Conservation (phyloP, 2,888 invertebrate species). For the Electrophaes corylata region DNA sequence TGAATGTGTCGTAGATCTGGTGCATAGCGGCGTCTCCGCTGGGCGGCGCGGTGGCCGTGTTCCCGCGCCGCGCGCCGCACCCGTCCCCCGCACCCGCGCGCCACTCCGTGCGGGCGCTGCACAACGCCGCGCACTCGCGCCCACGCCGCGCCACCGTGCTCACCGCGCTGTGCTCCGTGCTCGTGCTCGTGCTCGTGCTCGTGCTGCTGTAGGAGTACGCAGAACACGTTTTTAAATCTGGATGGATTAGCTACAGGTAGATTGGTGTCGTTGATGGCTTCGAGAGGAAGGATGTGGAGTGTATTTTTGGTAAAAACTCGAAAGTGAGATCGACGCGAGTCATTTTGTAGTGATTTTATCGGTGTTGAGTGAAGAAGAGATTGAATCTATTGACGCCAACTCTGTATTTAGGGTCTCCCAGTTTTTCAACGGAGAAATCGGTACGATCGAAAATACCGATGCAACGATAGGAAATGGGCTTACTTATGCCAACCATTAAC, state of each 20-base stretch:
- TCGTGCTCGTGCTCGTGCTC: neutral
- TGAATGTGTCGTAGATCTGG: conserved; percentile 54
- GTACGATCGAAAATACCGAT: neutral
- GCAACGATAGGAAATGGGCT: neutral
- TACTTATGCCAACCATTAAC: neutral
- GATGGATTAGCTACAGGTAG: neutral
- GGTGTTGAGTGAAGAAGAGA: neutral
- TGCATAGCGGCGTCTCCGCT: conserved; percentile 61
- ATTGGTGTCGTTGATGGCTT: neutral
- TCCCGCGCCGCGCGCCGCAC: conserved; percentile 57
- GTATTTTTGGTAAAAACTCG: conserved; percentile 5
- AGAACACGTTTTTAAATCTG: neutral
- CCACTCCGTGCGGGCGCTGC: conserved; percentile 63
- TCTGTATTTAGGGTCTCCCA: neutral
- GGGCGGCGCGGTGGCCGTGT: conserved; percentile 71
- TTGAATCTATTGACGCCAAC: conserved; percentile 9
- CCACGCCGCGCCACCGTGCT: conserved; percentile 21
- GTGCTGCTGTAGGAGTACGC: neutral
- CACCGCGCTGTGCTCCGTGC: neutral
- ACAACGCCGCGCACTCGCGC: no score
- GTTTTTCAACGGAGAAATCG: neutral
- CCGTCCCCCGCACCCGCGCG: conserved; percentile 69
- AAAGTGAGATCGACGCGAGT: neutral
- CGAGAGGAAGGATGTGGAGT: neutral
- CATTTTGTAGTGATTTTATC: neutral